Conservation (phyloP, 2,888 invertebrate species). For the Lymantria dispar region DNA sequence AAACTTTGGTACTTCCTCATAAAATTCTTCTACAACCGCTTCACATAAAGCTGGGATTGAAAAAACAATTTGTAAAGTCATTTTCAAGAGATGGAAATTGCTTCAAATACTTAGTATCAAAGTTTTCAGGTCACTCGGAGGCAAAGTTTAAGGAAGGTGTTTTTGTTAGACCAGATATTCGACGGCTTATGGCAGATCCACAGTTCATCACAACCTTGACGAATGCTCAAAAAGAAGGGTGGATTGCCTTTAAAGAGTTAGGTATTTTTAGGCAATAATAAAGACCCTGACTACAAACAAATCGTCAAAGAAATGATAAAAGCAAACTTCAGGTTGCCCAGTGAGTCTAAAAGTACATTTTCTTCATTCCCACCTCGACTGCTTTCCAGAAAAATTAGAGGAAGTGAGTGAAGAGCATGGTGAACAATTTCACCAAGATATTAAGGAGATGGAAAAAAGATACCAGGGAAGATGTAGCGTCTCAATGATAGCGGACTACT, state of each 20-base stretch:
- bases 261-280: neutral
- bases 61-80: neutral
- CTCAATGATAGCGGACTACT: too few relatives aligned
- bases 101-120: neutral
- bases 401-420: neutral
- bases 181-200: neutral
- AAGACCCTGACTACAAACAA: conserved; percentile 2
- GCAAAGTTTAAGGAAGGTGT: conserved; percentile 5
- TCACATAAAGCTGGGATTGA: neutral
- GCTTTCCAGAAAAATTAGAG: neutral
- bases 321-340: neutral
- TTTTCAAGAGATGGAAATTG: neutral
- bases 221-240: too few relatives aligned
- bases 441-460: neutral
- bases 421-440: neutral
- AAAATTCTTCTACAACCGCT: neutral
- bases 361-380: neutral
- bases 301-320: neutral
- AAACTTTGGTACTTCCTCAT: neutral
- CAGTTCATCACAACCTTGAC: too few relatives aligned
- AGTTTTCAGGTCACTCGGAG: conserved; percentile 2
- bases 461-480: conserved; percentile 2
- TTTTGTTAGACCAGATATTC: conserved; percentile 2
- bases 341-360: neutral
- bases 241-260: too few relatives aligned